These are phyloP conservation scores for Pelodiscus sinensis DNA, from an alignment of 2,113 vertebrate species.

Conservation along the genomic window DNA sequence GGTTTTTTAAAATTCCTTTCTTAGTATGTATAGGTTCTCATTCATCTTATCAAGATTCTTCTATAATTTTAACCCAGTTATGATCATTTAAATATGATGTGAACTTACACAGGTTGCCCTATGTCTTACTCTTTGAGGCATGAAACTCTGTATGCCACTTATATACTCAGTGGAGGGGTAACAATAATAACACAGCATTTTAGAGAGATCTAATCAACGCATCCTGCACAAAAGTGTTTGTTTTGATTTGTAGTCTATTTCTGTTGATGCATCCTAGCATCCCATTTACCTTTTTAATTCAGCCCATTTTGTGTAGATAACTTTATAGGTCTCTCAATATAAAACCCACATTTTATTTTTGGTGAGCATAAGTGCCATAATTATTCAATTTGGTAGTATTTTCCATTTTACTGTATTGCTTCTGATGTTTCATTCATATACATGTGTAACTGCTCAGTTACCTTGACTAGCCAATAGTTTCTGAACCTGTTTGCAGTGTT, in stretches of 20 bases:
- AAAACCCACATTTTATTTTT: slow-evolving; percentile 17
- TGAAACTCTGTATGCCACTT: not conserved
- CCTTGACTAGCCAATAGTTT: not conserved
- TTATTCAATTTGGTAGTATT: not conserved
- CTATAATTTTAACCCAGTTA: not conserved
- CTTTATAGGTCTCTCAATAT: slow-evolving; percentile 12
- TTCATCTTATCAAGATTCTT: not conserved
- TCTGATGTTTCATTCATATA: not conserved
- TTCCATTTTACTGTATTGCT: slow-evolving; percentile 16
- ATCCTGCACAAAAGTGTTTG: not conserved
- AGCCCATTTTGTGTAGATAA: not conserved
- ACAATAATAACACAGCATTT: not conserved
- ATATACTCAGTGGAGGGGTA: slow-evolving; percentile 15
- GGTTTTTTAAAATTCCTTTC: not conserved
- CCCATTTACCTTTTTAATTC: not conserved
- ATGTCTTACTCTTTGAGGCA: not conserved
- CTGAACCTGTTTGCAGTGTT: not conserved
- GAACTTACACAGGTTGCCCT: not conserved
- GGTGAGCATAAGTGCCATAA: not conserved
- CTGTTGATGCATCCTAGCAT: not conserved
- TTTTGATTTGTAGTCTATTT: not conserved
- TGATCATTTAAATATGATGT: not conserved
- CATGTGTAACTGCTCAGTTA: not conserved
- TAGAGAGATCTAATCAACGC: not conserved
- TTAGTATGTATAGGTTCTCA: not conserved